phyloP scores from a whole-genome alignment of 2,797 vertebrate genomes.

The Falco berigora region DNA sequence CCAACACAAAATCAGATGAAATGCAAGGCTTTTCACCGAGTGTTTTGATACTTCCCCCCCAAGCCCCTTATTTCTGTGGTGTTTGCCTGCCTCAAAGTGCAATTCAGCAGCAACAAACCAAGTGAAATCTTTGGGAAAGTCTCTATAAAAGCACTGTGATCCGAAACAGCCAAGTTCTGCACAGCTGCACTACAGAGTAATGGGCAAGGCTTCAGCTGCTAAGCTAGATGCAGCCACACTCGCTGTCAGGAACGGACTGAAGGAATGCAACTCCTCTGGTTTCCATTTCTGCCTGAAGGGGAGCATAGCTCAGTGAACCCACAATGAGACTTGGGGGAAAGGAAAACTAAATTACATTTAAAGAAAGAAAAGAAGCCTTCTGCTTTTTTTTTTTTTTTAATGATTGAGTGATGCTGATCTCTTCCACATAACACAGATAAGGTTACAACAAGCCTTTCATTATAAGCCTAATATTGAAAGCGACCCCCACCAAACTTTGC shows the following conservation, averaged over 20 bases:
- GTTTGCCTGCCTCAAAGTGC: neutral
- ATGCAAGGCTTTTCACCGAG: neutral
- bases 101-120: neutral
- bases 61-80: neutral
- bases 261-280: slow-evolving; percentile 67
- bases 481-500: neutral
- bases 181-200: slow-evolving; percentile 39
- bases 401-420: slow-evolving; percentile 21
- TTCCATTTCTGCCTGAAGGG: slow-evolving; percentile 58
- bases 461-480: slow-evolving; percentile 31
- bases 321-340: slow-evolving; percentile 37
- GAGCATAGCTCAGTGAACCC: slow-evolving; percentile 49
- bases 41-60: neutral
- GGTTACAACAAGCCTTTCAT: slow-evolving; percentile 46
- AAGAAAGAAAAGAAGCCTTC: slow-evolving; percentile 14
- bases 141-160: slow-evolving; percentile 7
- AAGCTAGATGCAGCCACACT: slow-evolving; percentile 30
- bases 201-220: slow-evolving; percentile 34
- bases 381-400: neutral
- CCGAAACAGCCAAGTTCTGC: slow-evolving; percentile 32
- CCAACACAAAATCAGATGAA: neutral
- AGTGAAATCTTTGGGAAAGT: neutral
- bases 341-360: slow-evolving; percentile 25
- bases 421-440: slow-evolving; percentile 43
- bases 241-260: neutral